These are phyloP conservation scores for Lutraria lutraria DNA, from an alignment of 2,888 invertebrate species.

Conservation along the genomic window DNA sequence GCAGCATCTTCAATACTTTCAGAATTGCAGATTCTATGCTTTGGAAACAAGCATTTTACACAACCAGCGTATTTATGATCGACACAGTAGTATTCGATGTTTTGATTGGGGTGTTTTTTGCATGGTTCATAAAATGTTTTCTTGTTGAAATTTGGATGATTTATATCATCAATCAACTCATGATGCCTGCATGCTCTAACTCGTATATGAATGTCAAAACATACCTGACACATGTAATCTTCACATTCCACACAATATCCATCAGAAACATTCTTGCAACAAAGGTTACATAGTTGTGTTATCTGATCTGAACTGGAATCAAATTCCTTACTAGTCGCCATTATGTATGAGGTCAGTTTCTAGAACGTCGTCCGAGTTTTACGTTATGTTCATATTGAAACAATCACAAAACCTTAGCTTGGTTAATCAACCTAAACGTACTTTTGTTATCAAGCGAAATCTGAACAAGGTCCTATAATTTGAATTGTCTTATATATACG, in stretches of 20 bases:
- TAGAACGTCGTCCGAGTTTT: no score
- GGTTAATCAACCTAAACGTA: no score
- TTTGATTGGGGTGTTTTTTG: not conserved
- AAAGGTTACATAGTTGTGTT: not conserved
- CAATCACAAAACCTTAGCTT: no score
- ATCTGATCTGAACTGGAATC: not conserved
- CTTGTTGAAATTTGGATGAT: not conserved
- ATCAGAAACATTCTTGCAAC: not conserved
- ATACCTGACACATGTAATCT: not conserved
- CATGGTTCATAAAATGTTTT: not conserved
- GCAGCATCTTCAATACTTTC: not conserved
- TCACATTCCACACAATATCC: not conserved
- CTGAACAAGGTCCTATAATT: no score
- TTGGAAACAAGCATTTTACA: not conserved
- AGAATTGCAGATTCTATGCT: not conserved
- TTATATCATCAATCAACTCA: not conserved
- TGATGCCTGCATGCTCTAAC: not conserved
- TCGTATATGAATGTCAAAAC: not conserved
- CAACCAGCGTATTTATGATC: not conserved
- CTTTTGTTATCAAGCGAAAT: no score
- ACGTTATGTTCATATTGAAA: no score
- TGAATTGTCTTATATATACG: no score
- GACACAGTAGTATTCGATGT: not conserved
- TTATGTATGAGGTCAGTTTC: not conserved
- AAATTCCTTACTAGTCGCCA: not conserved